Percentiles rank a stretch among this genome's conserved stretches.
Evolutionary conservation across 2,888 invertebrate genomes (phyloP).

Genomic region (Sipunculus nudus): DNA sequence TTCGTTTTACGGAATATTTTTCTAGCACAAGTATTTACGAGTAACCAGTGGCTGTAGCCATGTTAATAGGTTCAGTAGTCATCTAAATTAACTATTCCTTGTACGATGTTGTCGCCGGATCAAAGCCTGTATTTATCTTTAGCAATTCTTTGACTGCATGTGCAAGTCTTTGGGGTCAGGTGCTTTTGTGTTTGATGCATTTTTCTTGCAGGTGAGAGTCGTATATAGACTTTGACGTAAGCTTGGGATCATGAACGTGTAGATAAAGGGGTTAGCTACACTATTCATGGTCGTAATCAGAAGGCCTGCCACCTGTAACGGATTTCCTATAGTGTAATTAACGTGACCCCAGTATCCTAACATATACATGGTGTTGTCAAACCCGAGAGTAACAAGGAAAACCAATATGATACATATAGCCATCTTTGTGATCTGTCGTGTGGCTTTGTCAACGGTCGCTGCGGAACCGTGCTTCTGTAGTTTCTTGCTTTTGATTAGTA

Average conservation of each 20-base stretch:
- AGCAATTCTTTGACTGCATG: too few species aligned
- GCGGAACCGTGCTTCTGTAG: slow-evolving; percentile 21
- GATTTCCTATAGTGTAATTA: slow-evolving; percentile 17
- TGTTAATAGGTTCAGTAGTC: too few species aligned
- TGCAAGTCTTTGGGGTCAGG: too few species aligned
- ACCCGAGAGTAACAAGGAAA: slow-evolving; percentile 32
- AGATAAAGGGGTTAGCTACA: slow-evolving; percentile 29
- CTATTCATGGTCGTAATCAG: slow-evolving; percentile 32
- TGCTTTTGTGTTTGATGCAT: too few species aligned
- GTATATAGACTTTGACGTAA: slow-evolving; percentile 17
- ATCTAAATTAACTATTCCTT: too few species aligned
- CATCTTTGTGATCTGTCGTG: slow-evolving; percentile 29
- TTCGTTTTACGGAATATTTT: too few species aligned
- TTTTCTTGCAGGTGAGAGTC: slow-evolving; percentile 26
- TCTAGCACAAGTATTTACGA: too few species aligned
- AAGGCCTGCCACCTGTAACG: slow-evolving; percentile 18
- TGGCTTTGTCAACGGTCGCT: slow-evolving; percentile 22
- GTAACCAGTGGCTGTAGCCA: too few species aligned
- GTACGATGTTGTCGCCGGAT: too few species aligned
- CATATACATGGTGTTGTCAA: slow-evolving; percentile 34
- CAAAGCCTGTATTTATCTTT: too few species aligned
- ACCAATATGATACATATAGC: slow-evolving; percentile 30
- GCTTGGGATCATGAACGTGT: slow-evolving; percentile 30
- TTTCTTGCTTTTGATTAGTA: slow-evolving; percentile 11
- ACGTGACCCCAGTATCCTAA: slow-evolving; percentile 28